Evolutionary conservation across 2,113 vertebrate species (phyloP), one percentile per base, ranked within the genome.

Genomic region (Clupea harengus): DNA sequence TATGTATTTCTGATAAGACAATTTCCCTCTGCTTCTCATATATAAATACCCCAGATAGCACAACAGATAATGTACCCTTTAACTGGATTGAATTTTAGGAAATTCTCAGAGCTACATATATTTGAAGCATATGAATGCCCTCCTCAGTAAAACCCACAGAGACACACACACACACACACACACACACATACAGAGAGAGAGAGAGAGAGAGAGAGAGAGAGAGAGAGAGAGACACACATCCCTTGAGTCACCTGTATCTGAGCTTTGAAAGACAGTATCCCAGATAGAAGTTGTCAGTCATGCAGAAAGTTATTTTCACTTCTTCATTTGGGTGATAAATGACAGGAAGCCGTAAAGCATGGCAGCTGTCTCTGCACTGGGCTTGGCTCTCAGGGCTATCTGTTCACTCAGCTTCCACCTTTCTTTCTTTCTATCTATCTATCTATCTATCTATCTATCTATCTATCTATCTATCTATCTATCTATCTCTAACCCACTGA

Each of bases 281-380:
- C 39, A 50, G 82, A 87, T 87, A 50, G 54, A 45, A 87, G 83
- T 47, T 87, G 86, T 54, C 84, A 87, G 82, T 45, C 86, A 87
- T 84, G 86, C 86, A 83, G 72, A 87, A 87, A 87, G 86, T 87
- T 87, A 64, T 25, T 64, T 86, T 87, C 82, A 87, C 82, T 84
- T 84, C 82, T 84, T 87, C 52, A 87, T 87, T 87, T 87, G 83
- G 83, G 44, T 87, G 86, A 87, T 87, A 81, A 81, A 87, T 87
- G 75, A 32, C 72, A 5, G 72, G 11, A 39, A 78, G 32, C 28
- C 72, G 44, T 78, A 39, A 78, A 78, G 32, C 28, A 78, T 39
- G 28, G 72, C 25, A 78, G 32, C 28, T 78, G 72, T 78, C 72
- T 64, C 20, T 44, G 32, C 72, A 78, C 28, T 6, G 72, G 13